Percentiles rank a stretch among this genome's conserved stretches.
These are phyloP conservation scores for Monopis laevigella DNA, from an alignment of 2,888 invertebrate species.

Conservation along the genomic window DNA sequence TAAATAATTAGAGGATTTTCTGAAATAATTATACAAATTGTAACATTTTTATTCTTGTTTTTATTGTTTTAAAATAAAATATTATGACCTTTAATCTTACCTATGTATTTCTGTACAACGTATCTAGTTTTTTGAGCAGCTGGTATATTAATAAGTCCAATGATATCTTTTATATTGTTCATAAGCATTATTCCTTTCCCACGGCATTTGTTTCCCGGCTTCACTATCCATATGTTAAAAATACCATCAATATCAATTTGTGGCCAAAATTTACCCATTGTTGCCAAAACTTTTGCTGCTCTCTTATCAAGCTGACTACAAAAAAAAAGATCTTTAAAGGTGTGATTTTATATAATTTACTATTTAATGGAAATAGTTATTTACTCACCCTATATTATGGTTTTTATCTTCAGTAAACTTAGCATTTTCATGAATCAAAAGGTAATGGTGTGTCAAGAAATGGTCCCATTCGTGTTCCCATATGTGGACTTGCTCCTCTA, in stretches of 20 bases:
- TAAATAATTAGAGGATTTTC: constrained; percentile 89
- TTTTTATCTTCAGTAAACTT: constrained; percentile 56
- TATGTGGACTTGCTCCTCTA: constrained; percentile 69
- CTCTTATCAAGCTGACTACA: constrained; percentile 57
- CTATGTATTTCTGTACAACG: constrained; percentile 96
- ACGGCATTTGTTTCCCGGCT: constrained; percentile 93
- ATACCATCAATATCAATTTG: constrained; percentile 87
- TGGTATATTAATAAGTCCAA: constrained; percentile 76
- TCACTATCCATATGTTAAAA: constrained; percentile 93
- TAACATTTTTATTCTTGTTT: not conserved
- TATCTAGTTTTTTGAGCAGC: constrained; percentile 76
- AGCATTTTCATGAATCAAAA: constrained; percentile 72
- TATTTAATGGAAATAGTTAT: too few species aligned
- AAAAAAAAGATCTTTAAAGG: too few species aligned
- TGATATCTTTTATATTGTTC: constrained; percentile 86
- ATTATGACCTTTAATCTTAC: constrained; percentile 69
- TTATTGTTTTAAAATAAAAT: constrained; percentile 4
- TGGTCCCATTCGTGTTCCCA: constrained; percentile 93
- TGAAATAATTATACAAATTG: constrained; percentile 42
- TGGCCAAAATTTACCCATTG: constrained; percentile 79
- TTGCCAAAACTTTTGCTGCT: constrained; percentile 70
- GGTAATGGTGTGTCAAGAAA: constrained; percentile 76
- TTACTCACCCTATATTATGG: constrained; percentile 22
- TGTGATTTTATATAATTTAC: too few species aligned
- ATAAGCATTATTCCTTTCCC: constrained; percentile 90